These are phyloP conservation scores for Mythimna pallens DNA, from an alignment of 2,888 invertebrate species.

Conservation along the genomic window DNA sequence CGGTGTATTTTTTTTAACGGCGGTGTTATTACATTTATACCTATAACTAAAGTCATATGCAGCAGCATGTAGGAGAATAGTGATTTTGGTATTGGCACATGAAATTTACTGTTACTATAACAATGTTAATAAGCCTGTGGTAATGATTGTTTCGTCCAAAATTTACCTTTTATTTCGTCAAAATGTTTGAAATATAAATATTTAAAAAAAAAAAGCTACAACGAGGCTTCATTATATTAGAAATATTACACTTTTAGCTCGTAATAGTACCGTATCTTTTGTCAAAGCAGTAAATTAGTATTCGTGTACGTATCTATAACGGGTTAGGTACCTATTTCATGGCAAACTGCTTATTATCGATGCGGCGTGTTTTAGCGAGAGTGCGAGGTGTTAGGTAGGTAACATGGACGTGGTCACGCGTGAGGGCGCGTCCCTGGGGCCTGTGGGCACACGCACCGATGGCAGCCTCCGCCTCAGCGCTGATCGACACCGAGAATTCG, in stretches of 20 bases:
- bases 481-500: constrained; percentile 69
- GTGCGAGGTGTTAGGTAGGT: constrained; percentile 58
- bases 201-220: not conserved
- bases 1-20: constrained; percentile 63
- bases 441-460: constrained; percentile 83
- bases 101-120: not conserved
- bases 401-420: constrained; percentile 76
- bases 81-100: constrained; percentile 8
- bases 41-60: constrained; percentile 9
- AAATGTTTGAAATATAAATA: not conserved
- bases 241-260: not conserved
- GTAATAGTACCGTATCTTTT: constrained; percentile 21
- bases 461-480: constrained; percentile 72
- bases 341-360: constrained; percentile 51
- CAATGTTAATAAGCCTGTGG: not conserved
- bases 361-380: constrained; percentile 37
- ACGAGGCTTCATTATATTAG: not conserved
- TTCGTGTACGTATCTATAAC: constrained; percentile 40
- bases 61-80: constrained; percentile 17
- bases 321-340: constrained; percentile 45
- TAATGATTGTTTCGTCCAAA: not conserved
- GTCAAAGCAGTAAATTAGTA: constrained; percentile 18
- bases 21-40: constrained; percentile 8
- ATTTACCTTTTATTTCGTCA: not conserved
- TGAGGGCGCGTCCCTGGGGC: constrained; percentile 71